A percentile compares a stretch with the other conserved stretches of the same genome.
Conservation (phyloP, 2,888 invertebrate species). For the Lacanobia wlatinum region DNA sequence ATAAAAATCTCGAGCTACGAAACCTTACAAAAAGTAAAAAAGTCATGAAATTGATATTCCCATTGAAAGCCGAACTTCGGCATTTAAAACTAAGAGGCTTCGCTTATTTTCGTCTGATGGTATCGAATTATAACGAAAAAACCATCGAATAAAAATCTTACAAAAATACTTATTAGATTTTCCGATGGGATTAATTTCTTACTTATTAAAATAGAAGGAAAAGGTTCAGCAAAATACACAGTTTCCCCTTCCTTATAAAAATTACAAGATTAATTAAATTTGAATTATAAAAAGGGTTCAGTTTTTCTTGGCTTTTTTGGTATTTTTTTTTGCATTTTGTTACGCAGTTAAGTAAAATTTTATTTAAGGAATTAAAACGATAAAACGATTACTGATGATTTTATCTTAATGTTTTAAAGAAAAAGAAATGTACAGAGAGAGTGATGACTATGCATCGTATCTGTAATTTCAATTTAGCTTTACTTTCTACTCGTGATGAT, state of each 20-base stretch:
- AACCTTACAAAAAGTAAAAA: conserved; percentile 45
- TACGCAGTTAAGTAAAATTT: conserved; percentile 2
- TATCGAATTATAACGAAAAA: conserved; percentile 43
- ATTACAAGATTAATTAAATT: conserved; percentile 62
- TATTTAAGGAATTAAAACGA: background rate
- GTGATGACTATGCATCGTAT: too few species aligned
- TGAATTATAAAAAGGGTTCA: conserved; percentile 47
- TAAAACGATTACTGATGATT: background rate
- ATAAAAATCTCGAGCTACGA: conserved; percentile 25
- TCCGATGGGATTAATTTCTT: conserved; percentile 61
- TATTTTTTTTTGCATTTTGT: conserved; percentile 27
- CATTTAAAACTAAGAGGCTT: conserved; percentile 54
- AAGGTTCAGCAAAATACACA: conserved; percentile 46
- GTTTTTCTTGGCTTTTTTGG: conserved; percentile 24
- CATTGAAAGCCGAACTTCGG: conserved; percentile 43
- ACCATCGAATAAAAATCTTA: conserved; percentile 52
- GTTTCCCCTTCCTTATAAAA: conserved; percentile 37
- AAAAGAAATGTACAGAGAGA: background rate
- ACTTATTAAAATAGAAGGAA: conserved; percentile 56
- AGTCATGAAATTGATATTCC: conserved; percentile 47
- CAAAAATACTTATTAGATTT: conserved; percentile 55
- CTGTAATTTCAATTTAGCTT: too few species aligned
- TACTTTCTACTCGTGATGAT: too few species aligned
- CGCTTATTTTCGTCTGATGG: conserved; percentile 50
- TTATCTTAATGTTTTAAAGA: background rate